These are phyloP conservation scores for Drosophila lacicola DNA, from an alignment of 2,888 invertebrate species.

Conservation along the genomic window DNA sequence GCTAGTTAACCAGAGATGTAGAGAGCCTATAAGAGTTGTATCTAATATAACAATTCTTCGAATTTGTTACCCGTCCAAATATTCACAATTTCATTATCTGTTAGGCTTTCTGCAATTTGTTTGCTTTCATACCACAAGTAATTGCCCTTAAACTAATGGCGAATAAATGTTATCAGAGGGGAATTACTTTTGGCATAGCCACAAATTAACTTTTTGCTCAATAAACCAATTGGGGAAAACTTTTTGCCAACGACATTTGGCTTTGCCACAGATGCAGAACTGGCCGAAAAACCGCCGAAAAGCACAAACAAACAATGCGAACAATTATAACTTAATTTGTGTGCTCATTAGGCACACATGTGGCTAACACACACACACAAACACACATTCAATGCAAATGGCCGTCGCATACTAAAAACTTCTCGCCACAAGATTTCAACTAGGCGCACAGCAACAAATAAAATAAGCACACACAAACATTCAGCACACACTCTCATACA, in stretches of 20 bases:
- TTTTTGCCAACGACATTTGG: conserved; percentile 41
- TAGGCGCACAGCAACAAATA: conserved; percentile 44
- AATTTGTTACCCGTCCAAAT: too few relatives aligned
- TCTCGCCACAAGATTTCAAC: conserved; percentile 57
- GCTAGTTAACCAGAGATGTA: too few relatives aligned
- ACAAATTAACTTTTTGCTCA: conserved; percentile 61
- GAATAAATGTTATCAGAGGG: conserved; percentile 13
- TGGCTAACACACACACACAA: conserved; percentile 38
- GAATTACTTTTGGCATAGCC: conserved; percentile 27
- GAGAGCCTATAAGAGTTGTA: too few relatives aligned
- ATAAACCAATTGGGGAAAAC: conserved; percentile 44
- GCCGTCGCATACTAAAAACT: conserved; percentile 44
- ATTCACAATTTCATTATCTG: too few relatives aligned
- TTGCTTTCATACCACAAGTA: background rate
- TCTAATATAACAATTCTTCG: too few relatives aligned
- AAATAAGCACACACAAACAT: conserved; percentile 41
- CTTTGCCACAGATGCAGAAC: conserved; percentile 57
- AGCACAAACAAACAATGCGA: conserved; percentile 71
- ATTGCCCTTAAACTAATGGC: conserved; percentile 10
- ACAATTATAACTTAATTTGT: conserved; percentile 82
- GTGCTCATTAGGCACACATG: conserved; percentile 80
- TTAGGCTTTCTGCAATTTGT: too few relatives aligned
- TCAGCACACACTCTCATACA: conserved; percentile 30
- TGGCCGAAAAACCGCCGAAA: conserved; percentile 43
- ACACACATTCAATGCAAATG: conserved; percentile 31